These are phyloP conservation scores for Caenorhabditis remanei DNA, from an alignment of 1,140 invertebrate species.

Conservation along the genomic window DNA sequence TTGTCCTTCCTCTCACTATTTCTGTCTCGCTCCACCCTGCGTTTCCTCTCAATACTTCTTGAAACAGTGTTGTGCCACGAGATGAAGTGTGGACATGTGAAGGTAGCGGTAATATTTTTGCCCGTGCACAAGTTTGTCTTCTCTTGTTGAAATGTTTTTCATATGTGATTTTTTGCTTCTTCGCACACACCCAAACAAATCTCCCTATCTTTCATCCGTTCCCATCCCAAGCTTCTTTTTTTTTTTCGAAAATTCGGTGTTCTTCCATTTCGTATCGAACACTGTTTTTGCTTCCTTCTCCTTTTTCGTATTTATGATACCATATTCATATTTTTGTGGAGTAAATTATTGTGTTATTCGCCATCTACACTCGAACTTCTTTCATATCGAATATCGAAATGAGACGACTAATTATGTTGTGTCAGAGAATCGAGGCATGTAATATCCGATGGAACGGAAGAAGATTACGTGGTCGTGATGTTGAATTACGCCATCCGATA, in stretches of 20 bases:
- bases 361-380: too few species aligned
- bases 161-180: constrained; percentile 46
- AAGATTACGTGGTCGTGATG: not conserved
- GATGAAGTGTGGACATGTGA: constrained; percentile 43
- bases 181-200: constrained; percentile 48
- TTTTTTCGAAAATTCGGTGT: constrained; percentile 21
- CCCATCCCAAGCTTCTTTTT: constrained; percentile 17
- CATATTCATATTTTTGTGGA: constrained; percentile 12
- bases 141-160: constrained; percentile 27
- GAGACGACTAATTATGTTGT: not conserved
- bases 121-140: not conserved
- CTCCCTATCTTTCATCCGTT: not conserved
- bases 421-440: not conserved
- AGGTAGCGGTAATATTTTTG: not conserved
- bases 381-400: not conserved
- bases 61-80: constrained; percentile 46
- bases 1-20: constrained; percentile 21
- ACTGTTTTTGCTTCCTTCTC: constrained; percentile 21
- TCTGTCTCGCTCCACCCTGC: constrained; percentile 12
- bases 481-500: not conserved
- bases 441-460: not conserved
- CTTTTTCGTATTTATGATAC: constrained; percentile 14
- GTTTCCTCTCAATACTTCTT: constrained; percentile 1
- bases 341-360: constrained; percentile 44
- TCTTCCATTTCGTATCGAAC: constrained; percentile 47